Conservation (phyloP, 2,797 vertebrate species). For the Chelidonichthys spinosus region DNA sequence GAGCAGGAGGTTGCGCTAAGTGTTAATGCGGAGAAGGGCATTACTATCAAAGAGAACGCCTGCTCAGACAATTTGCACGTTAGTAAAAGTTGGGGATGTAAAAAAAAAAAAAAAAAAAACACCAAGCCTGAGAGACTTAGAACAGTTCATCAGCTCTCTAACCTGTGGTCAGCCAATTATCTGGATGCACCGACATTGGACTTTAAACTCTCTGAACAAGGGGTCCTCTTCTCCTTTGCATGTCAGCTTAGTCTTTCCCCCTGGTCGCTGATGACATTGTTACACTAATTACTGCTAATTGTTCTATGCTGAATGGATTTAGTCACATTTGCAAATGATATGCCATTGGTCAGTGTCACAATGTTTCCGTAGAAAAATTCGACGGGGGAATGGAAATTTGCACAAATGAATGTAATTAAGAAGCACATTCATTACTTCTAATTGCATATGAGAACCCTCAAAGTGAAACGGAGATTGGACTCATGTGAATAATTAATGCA, state of each 20-base stretch:
- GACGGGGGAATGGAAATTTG: slow-evolving; percentile 82
- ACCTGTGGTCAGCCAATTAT: slow-evolving; percentile 79
- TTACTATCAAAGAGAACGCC: slow-evolving; percentile 58
- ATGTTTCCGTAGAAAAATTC: slow-evolving; percentile 84
- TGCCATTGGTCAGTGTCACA: slow-evolving; percentile 84
- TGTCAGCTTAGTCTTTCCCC: slow-evolving; percentile 78
- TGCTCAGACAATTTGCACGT: slow-evolving; percentile 53
- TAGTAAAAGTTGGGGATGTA: slow-evolving; percentile 21
- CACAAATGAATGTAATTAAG: slow-evolving; percentile 86
- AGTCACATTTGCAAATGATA: slow-evolving; percentile 83
- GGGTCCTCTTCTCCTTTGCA: slow-evolving; percentile 67
- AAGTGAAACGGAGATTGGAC: slow-evolving; percentile 82
- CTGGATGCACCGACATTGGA: slow-evolving; percentile 61
- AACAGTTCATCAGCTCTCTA: slow-evolving; percentile 67
- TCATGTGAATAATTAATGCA: slow-evolving; percentile 79
- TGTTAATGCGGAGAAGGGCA: slow-evolving; percentile 44
- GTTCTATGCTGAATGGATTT: slow-evolving; percentile 83
- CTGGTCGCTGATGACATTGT: slow-evolving; percentile 82
- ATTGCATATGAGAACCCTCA: slow-evolving; percentile 83
- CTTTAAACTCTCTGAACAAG: slow-evolving; percentile 72
- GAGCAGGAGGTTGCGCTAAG: slow-evolving; percentile 57
- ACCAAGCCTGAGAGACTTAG: slow-evolving; percentile 33
- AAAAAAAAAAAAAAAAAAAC: not conserved
- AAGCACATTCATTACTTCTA: slow-evolving; percentile 86
- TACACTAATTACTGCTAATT: slow-evolving; percentile 86